Evolutionary conservation across 2,888 invertebrate genomes (phyloP).

Genomic region (Conistra vaccinii): DNA sequence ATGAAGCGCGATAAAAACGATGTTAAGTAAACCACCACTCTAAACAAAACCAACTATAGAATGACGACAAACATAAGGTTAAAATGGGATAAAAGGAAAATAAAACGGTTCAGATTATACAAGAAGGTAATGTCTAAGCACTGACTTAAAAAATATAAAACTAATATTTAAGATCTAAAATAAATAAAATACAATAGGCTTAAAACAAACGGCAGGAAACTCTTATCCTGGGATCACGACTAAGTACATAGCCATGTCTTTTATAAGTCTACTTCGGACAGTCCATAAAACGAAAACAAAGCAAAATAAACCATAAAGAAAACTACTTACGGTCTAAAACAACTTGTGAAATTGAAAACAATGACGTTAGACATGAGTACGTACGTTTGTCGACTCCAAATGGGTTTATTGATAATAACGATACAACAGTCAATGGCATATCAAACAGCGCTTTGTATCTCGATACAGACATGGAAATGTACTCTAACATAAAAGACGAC

Average conservation of each 20-base stretch:
- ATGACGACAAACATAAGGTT: no score
- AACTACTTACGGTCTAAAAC: conserved; percentile 20
- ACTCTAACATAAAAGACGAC: conserved; percentile 28
- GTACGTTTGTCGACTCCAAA: conserved; percentile 76
- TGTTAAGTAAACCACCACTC: not conserved
- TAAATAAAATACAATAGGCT: conserved; percentile 54
- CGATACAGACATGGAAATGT: conserved; percentile 51
- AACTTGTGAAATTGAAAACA: conserved; percentile 46
- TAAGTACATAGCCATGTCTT: conserved; percentile 70
- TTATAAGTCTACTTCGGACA: conserved; percentile 53
- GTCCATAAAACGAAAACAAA: conserved; percentile 49
- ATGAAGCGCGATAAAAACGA: not conserved
- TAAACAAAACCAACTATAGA: not conserved
- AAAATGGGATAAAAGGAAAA: not conserved
- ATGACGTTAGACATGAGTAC: conserved; percentile 70
- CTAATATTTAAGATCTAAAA: conserved; percentile 35
- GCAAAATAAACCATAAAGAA: conserved; percentile 47
- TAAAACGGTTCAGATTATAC: not conserved
- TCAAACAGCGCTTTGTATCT: conserved; percentile 68
- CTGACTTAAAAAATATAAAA: not conserved
- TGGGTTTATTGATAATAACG: conserved; percentile 75
- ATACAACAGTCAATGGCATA: conserved; percentile 73
- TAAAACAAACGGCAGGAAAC: conserved; percentile 63
- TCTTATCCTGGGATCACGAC: conserved; percentile 67
- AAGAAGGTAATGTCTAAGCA: not conserved